Base-by-base conservation (phyloP, 2,113 vertebrate species). In the Engraulis encrasicolus region DNA sequence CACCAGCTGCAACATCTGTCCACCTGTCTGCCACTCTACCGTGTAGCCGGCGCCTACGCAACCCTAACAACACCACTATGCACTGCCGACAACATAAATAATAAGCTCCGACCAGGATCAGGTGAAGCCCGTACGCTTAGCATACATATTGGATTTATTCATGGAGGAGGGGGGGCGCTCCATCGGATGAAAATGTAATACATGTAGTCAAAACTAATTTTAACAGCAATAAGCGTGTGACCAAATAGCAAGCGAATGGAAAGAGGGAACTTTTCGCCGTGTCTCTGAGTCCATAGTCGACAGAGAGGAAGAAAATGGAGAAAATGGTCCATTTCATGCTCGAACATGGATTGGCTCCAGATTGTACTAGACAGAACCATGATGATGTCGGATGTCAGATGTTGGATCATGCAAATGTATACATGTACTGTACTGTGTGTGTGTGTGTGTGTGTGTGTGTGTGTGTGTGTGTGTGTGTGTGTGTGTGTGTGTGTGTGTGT, bases 61-160 rank as follows among this genome's bases (percentile, higher is more conserved):
- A 45, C 40, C 3, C 4, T 9, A 45, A 45, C 40, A 45, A 45
- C 40, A 45, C 9, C 40, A 45, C 9, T 45, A 45, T n/a, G n/a
- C n/a, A n/a, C n/a, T n/a, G n/a, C n/a, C n/a, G n/a, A n/a, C n/a
- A n/a, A n/a, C n/a, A n/a, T n/a, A n/a, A n/a, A n/a, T n/a, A n/a
- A n/a, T n/a, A n/a, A n/a, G n/a, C n/a, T n/a, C n/a, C n/a, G 40
- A 3, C 40, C 40, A 5, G 40, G 9, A 3, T 45, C 40, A 45
- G 40, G 40, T 45, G 40, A 9, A 45, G 3, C 40, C 40, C 40
- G 9, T 45, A 45, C 9, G 40, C 40, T 74, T 74, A 74, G 27
- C 27, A 74, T 74, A 74, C 66, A 74, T 36, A 74, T 34, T 74
- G 27, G 9, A 74, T 74, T 74, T 74, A 34, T 74, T 74, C 66